These are phyloP conservation scores for Drosophila nr. fundita DNA, from an alignment of 2,888 invertebrate species.

Conservation along the genomic window DNA sequence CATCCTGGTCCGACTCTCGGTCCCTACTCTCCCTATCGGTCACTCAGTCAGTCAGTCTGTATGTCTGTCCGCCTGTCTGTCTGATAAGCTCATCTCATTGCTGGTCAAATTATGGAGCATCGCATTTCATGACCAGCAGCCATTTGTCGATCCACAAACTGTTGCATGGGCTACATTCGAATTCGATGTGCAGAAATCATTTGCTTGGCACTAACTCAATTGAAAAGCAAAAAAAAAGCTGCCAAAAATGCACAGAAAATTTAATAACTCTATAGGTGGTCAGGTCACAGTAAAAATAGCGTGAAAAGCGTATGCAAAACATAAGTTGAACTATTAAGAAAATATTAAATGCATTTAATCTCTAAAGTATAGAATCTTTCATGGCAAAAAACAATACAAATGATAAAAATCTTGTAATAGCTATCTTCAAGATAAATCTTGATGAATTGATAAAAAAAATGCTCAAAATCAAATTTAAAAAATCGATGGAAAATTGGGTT, in stretches of 20 bases:
- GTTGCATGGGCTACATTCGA: constrained; percentile 37
- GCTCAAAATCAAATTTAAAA: background rate
- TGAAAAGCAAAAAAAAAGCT: background rate
- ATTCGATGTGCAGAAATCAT: constrained; percentile 3
- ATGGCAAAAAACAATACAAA: background rate
- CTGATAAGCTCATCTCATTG: constrained; percentile 35
- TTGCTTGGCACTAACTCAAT: constrained; percentile 8
- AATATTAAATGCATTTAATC: background rate
- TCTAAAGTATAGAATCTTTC: background rate
- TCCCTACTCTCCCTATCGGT: background rate
- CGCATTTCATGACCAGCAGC: constrained; percentile 43
- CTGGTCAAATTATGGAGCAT: constrained; percentile 58
- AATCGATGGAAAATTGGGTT: background rate
- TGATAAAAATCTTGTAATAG: background rate
- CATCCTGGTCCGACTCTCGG: constrained; percentile 2
- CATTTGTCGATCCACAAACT: constrained; percentile 31
- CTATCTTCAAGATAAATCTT: background rate
- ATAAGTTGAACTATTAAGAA: background rate
- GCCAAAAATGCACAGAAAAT: background rate
- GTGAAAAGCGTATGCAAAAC: background rate
- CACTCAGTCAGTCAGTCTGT: background rate
- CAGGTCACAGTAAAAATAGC: background rate
- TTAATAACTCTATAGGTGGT: background rate
- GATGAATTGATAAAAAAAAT: background rate
- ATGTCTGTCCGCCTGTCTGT: constrained; percentile 5